Conservation (phyloP, 2,888 invertebrate species). For the Cyrtodaria siliqua region DNA sequence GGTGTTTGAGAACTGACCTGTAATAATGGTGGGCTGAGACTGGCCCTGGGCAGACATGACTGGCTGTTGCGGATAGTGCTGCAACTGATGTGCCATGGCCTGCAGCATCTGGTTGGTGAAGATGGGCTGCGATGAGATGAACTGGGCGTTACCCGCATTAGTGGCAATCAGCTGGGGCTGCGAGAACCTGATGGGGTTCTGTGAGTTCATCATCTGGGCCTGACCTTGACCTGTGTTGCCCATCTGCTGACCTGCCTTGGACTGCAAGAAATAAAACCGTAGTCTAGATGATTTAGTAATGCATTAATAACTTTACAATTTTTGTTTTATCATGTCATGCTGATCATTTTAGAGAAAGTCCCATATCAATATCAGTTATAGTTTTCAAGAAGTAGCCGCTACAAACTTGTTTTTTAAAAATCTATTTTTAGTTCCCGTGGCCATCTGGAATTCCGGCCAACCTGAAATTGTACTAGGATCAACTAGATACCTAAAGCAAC, state of each 20-base stretch:
- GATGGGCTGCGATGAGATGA: constrained; percentile 79
- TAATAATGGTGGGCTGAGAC: constrained; percentile 71
- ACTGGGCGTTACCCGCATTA: constrained; percentile 74
- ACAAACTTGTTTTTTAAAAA: too few relatives aligned
- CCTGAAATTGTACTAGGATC: too few relatives aligned
- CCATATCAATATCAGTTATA: too few relatives aligned
- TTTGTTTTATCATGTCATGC: too few relatives aligned
- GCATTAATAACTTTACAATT: too few relatives aligned
- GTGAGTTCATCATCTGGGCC: constrained; percentile 74
- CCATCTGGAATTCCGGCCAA: too few relatives aligned
- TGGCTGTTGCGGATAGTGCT: constrained; percentile 78
- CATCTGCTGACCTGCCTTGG: constrained; percentile 71
- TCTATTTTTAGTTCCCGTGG: too few relatives aligned
- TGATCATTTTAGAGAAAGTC: too few relatives aligned
- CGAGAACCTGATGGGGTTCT: constrained; percentile 73
- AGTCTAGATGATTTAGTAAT: too few relatives aligned
- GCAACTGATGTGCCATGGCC: constrained; percentile 78
- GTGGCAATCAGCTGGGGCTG: constrained; percentile 80
- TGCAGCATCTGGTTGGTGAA: constrained; percentile 81
- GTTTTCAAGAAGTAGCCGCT: too few relatives aligned
- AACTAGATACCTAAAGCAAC: too few relatives aligned
- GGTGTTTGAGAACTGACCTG: constrained; percentile 49
- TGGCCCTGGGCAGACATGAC: constrained; percentile 76
- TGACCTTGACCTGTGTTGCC: constrained; percentile 68
- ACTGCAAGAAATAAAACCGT: constrained; percentile 64